Conservation (phyloP, 2,113 vertebrate species). For the Leuciscus idus region DNA sequence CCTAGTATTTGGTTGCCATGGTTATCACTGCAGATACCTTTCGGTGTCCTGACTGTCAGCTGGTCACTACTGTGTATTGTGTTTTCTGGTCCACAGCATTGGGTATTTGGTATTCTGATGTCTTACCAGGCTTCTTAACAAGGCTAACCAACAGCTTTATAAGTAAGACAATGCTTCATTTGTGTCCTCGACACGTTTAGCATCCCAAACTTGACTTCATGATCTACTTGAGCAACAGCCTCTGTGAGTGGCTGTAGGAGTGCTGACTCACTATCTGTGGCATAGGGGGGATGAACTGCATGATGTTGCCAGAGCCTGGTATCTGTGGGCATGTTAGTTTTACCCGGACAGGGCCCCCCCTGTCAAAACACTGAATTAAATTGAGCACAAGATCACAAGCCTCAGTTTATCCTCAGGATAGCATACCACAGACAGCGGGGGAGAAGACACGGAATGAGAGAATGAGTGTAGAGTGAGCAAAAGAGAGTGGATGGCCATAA, state of each 20-base stretch:
- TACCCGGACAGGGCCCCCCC: constrained; percentile 5
- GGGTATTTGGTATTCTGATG: background rate
- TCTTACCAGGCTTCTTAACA: background rate
- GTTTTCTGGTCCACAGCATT: background rate
- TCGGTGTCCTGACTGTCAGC: background rate
- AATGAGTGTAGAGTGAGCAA: background rate
- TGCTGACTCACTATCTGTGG: constrained; percentile 17
- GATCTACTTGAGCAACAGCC: background rate
- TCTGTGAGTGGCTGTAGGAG: constrained; percentile 15
- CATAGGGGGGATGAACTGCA: background rate
- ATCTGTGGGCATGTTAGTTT: constrained; percentile 16
- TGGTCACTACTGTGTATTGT: too few species aligned
- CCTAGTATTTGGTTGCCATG: constrained; percentile 4
- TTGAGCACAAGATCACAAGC: constrained; percentile 9
- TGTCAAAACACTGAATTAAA: constrained; percentile 34
- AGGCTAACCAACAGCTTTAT: background rate
- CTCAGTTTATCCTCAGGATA: constrained; percentile 31
- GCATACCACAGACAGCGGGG: constrained; percentile 30
- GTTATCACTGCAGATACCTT: background rate
- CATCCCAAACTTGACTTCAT: background rate
- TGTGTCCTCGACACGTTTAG: background rate
- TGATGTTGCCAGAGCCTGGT: constrained; percentile 22
- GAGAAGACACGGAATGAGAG: background rate
- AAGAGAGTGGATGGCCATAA: background rate
- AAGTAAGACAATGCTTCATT: background rate